Evolutionary conservation across 2,797 vertebrate species (phyloP), one percentile per base, ranked within the genome.

Genomic region (Salmo trutta): DNA sequence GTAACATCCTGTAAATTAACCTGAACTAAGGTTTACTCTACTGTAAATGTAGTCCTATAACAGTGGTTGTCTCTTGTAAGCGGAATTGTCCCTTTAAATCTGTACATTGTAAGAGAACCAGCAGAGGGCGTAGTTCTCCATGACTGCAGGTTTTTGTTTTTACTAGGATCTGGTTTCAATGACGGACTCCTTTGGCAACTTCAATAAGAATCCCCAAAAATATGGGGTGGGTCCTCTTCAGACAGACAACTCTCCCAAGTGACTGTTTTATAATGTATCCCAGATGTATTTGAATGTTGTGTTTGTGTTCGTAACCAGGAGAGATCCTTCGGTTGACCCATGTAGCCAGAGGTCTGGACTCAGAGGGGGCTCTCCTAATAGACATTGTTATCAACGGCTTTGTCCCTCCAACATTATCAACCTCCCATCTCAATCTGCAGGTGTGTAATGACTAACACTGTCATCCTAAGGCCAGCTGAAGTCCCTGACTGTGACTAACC

Each of bases 241-340:
- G 36, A 47, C 41, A 47, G 41, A 47, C 10, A 47, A 47, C 41
- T 47, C 41, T 47, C 41, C 41, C 41, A 14, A 47, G 41, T 47
- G 41, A 47, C 41, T 47, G 41, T 47, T 47, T 47, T 47, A 47
- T 47, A 3, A 47, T 47, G 56, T 14, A 27, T 29, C 3, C 12
- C 12, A 27, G 27, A 12, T 66, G 24, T 66, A 66, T 29, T 29
- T 66, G 14, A 16, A 29, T 14, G 2, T 7, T 27, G 64, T 17
- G 16, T 52, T 69, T 75, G 6, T 73, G 10, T 71, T 5, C 81
- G 19, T 84, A 47, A 47, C 21, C 91, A 99, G 98, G 98, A 8
- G 97, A 99, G 85, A 83, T 95, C 68, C 94, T 99, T 27, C 92
- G 86, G 41, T 84, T 99, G 93, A 97, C 96, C 4, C 97, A 99